phyloP scores from a whole-genome alignment of 92 coral and sea anemone genomes.

The Siderastrea siderea region DNA sequence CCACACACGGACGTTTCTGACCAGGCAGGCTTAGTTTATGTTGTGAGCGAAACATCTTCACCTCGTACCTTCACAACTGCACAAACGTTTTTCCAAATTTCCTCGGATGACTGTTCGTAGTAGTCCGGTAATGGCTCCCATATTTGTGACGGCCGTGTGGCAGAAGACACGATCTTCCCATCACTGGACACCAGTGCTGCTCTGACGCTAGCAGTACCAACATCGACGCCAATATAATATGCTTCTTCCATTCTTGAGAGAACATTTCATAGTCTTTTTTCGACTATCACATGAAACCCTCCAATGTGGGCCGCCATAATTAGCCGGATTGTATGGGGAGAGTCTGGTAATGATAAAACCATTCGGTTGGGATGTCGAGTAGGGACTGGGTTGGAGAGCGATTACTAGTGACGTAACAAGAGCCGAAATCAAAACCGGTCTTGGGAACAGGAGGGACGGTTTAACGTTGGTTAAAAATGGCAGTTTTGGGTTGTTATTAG shows the following conservation, averaged over 20 bases:
- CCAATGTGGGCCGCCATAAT: not conserved
- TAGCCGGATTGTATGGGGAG: not conserved
- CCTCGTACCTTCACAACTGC: constrained; percentile 80
- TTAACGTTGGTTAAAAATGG: too few relatives aligned
- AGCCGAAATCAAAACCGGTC: too few relatives aligned
- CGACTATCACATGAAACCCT: too few relatives aligned
- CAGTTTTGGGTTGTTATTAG: too few relatives aligned
- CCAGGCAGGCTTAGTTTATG: not conserved
- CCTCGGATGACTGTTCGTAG: constrained; percentile 87
- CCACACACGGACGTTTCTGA: too few relatives aligned
- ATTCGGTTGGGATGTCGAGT: not conserved
- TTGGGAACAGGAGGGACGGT: too few relatives aligned
- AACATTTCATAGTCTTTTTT: too few relatives aligned
- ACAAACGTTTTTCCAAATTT: constrained; percentile 87
- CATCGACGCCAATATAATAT: constrained; percentile 90
- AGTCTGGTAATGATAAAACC: not conserved
- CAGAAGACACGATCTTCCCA: constrained; percentile 69
- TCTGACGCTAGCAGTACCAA: constrained; percentile 92
- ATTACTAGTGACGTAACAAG: too few relatives aligned
- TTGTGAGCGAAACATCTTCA: not conserved
- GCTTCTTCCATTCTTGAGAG: not conserved
- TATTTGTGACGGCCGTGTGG: constrained; percentile 75
- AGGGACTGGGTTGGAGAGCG: too few relatives aligned
- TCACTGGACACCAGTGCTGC: constrained; percentile 81
- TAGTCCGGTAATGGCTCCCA: constrained; percentile 73